Evolutionary conservation across 2,113 vertebrate genomes (phyloP).

Genomic region (Myanophis thanlyinensis): DNA sequence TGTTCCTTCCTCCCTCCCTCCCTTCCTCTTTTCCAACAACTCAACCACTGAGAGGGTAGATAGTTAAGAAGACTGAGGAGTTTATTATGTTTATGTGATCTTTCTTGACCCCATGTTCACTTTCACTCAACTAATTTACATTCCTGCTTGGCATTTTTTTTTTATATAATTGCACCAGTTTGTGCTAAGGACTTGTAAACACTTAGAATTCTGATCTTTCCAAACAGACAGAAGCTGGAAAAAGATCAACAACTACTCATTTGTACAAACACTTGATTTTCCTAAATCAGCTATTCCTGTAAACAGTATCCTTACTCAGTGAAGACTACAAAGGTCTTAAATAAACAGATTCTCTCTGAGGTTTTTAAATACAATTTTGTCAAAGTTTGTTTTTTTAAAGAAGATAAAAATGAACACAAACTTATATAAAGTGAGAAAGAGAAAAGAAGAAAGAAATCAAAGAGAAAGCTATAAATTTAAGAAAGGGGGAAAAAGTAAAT

Average conservation of each 20-base stretch:
- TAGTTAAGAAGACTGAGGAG: conserved; percentile 24
- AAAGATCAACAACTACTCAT: conserved; percentile 43
- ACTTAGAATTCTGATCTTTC: conserved; percentile 44
- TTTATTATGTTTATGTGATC: conserved; percentile 4
- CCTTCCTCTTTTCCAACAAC: neutral
- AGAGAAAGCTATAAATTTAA: neutral
- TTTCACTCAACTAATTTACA: conserved; percentile 41
- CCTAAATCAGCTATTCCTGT: conserved; percentile 10
- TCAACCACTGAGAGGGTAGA: conserved; percentile 27
- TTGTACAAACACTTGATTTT: conserved; percentile 36
- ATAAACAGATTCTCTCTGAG: conserved; percentile 16
- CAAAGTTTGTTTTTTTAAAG: neutral
- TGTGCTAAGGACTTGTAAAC: conserved; percentile 35
- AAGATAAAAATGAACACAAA: neutral
- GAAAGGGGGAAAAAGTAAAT: neutral
- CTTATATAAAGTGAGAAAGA: neutral
- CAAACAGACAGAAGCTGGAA: conserved; percentile 49
- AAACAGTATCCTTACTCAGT: conserved; percentile 42
- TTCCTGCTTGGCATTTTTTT: conserved; percentile 40
- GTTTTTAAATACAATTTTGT: neutral
- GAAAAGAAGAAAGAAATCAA: neutral
- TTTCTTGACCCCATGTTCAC: conserved; percentile 22
- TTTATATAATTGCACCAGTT: conserved; percentile 25
- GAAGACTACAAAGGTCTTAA: conserved; percentile 30
- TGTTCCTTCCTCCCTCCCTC: neutral